These are phyloP conservation scores for Neomonachus schauinslandi DNA, from an alignment of 2,113 vertebrate genomes.

Conservation along the genomic window DNA sequence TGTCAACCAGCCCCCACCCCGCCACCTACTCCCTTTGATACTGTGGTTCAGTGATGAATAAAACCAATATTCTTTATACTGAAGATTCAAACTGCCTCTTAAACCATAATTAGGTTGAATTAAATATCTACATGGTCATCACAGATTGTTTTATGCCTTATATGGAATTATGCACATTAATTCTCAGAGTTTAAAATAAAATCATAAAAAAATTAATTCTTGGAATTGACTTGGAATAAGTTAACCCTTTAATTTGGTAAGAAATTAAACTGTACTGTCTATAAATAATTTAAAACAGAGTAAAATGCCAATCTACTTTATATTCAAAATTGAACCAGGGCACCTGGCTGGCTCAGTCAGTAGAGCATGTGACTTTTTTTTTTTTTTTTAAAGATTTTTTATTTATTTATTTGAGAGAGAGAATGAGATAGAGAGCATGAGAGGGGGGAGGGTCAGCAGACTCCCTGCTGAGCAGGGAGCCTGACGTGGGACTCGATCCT, in stretches of 20 bases:
- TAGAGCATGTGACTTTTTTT: not conserved
- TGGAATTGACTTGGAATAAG: not conserved
- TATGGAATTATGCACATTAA: not conserved
- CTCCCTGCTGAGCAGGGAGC: no score
- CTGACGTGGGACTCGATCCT: no score
- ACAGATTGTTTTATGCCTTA: not conserved
- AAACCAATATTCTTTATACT: conserved; percentile 20
- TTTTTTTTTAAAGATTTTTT: no score
- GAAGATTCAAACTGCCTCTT: not conserved
- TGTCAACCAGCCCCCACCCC: not conserved
- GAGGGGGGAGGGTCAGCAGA: no score
- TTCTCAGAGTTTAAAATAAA: conserved; percentile 36
- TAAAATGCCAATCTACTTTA: conserved; percentile 30
- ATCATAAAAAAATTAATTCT: not conserved
- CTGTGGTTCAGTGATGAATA: not conserved
- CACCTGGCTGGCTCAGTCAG: not conserved
- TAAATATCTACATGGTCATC: not conserved
- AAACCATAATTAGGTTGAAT: not conserved
- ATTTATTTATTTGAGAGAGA: no score
- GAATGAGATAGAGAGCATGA: no score
- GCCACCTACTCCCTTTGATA: not conserved
- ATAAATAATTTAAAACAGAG: conserved; percentile 48
- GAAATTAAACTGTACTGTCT: not conserved
- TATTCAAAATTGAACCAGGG: not conserved
- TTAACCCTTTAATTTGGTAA: conserved; percentile 14